Conservation (phyloP, 2,113 vertebrate genomes). For the Platichthys stellatus region DNA sequence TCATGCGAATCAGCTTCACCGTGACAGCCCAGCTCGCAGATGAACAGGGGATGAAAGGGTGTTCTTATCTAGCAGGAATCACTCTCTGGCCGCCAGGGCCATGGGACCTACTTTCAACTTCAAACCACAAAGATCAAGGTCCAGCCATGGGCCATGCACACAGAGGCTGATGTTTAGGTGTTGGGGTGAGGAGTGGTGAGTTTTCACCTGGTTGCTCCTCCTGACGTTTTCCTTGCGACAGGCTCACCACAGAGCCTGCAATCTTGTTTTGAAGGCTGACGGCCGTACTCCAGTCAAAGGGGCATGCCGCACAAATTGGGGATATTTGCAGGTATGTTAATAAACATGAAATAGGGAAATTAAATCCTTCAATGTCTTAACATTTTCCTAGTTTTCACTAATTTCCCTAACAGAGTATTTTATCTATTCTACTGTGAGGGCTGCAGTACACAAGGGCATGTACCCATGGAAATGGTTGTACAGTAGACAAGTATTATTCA, state of each 20-base stretch:
- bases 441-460: constrained; percentile 26
- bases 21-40: constrained; percentile 67
- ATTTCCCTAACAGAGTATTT: constrained; percentile 6
- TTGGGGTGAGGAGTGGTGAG: constrained; percentile 44
- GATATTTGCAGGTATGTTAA: not conserved
- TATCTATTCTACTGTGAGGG: constrained; percentile 10
- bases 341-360: not conserved
- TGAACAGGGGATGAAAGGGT: constrained; percentile 83
- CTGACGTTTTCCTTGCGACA: constrained; percentile 27
- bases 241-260: not conserved
- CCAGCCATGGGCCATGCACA: constrained; percentile 74
- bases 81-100: constrained; percentile 74
- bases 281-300: not conserved
- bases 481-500: constrained; percentile 59
- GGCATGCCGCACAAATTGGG: not conserved
- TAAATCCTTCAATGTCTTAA: not conserved
- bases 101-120: constrained; percentile 83
- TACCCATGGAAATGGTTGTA: constrained; percentile 53
- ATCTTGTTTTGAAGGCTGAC: constrained; percentile 1
- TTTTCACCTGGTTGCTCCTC: constrained; percentile 55
- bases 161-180: constrained; percentile 77
- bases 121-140: constrained; percentile 82
- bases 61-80: constrained; percentile 81
- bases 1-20: constrained; percentile 71
- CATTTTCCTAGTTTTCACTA: not conserved